These are phyloP conservation scores for Mercenaria mercenaria DNA, from an alignment of 1,140 invertebrate species.

Conservation along the genomic window DNA sequence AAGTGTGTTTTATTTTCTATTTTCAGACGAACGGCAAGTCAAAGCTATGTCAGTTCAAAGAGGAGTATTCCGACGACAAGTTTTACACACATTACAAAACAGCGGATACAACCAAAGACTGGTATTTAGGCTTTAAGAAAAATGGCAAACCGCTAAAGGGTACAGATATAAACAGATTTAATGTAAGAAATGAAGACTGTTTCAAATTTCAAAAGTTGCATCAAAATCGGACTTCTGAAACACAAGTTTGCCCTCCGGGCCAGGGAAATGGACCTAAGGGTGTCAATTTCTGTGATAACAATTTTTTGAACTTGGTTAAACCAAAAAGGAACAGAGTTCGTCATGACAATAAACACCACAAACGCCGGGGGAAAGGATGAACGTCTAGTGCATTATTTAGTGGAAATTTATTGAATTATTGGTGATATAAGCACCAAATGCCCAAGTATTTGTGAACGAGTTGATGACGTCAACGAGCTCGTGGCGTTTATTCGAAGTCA, in stretches of 20 bases:
- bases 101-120: background rate
- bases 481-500: background rate
- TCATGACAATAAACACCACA: slow-evolving; percentile 31
- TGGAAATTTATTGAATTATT: slow-evolving; percentile 4
- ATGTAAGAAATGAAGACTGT: slow-evolving; percentile 17
- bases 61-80: background rate
- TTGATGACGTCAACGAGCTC: background rate
- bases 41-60: slow-evolving; percentile 14
- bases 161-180: background rate
- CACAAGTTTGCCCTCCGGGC: background rate
- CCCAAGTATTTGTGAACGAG: slow-evolving; percentile 22
- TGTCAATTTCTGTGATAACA: slow-evolving; percentile 22
- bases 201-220: slow-evolving; percentile 19
- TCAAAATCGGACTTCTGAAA: background rate
- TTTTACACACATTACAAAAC: background rate
- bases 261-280: background rate
- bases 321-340: background rate
- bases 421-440: slow-evolving; percentile 20
- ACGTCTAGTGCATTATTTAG: background rate
- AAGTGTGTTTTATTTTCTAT: background rate
- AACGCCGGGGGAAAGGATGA: slow-evolving; percentile 15
- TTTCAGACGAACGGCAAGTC: slow-evolving; percentile 1
- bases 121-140: slow-evolving; percentile 39
- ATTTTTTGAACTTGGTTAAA: background rate
- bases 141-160: slow-evolving; percentile 34